A percentile compares a stretch with the other conserved stretches of the same genome.
These are phyloP conservation scores for Neolamprologus variostigma DNA, from an alignment of 2,113 vertebrate genomes.

Conservation along the genomic window DNA sequence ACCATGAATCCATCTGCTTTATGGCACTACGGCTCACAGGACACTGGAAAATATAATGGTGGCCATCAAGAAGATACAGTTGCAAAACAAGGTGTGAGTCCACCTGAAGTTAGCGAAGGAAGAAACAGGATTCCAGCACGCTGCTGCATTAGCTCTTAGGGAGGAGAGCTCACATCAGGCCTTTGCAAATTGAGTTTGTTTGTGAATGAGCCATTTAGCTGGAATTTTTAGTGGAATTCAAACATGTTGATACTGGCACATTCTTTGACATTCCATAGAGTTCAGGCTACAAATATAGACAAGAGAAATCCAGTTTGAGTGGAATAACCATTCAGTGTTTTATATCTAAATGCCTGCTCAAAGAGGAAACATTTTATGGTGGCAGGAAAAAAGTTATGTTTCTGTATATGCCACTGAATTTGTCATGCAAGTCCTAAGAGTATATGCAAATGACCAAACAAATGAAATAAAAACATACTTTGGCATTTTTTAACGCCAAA, in stretches of 20 bases:
- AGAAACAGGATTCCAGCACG: background rate
- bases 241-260: slow-evolving; percentile 45
- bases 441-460: background rate
- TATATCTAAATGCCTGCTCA: background rate
- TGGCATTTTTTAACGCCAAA: accelerated
- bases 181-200: slow-evolving; percentile 9
- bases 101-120: background rate
- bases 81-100: slow-evolving; percentile 36
- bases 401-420: background rate
- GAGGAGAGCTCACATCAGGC: background rate
- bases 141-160: background rate
- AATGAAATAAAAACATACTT: background rate
- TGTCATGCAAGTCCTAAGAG: background rate
- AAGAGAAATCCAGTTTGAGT: background rate
- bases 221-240: slow-evolving; percentile 24
- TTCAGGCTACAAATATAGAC: slow-evolving; percentile 24
- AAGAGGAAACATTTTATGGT: background rate
- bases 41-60: background rate
- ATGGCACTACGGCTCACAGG: background rate
- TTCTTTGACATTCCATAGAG: background rate
- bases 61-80: background rate
- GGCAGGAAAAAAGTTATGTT: background rate
- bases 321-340: background rate
- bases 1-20: slow-evolving; percentile 15
- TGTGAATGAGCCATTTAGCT: slow-evolving; percentile 42